Conservation (phyloP, 1,140 invertebrate species). For the Holcopasites calliopsidis region DNA sequence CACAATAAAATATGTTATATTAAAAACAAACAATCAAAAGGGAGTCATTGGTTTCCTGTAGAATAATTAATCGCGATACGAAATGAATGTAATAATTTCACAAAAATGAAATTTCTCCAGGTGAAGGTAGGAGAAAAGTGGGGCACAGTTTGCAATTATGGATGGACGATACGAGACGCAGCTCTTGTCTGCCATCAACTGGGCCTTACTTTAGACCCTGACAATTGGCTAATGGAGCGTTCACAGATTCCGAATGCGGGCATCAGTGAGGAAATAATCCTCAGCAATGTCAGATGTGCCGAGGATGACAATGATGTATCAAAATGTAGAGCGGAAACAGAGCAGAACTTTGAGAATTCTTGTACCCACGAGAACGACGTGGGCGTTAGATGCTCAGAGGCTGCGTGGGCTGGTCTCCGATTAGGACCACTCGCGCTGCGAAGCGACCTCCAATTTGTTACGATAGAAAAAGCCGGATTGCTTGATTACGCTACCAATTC, state of each 20-base stretch:
- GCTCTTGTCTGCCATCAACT: conserved; percentile 97
- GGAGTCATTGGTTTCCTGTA: no score
- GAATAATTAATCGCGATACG: no score
- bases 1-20: no score
- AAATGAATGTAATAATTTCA: no score
- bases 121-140: conserved; percentile 90
- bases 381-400: conserved; percentile 92
- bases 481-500: conserved; percentile 94
- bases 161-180: conserved; percentile 95
- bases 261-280: conserved; percentile 86
- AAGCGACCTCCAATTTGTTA: conserved; percentile 92
- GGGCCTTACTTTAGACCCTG: conserved; percentile 94
- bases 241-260: conserved; percentile 90
- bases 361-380: conserved; percentile 94
- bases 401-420: conserved; percentile 95
- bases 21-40: no score
- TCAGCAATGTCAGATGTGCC: conserved; percentile 94
- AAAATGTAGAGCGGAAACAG: conserved; percentile 90
- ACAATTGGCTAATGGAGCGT: conserved; percentile 92
- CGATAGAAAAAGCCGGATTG: conserved; percentile 94
- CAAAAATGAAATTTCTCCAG: conserved; percentile 71
- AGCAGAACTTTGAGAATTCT: conserved; percentile 91
- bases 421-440: conserved; percentile 93
- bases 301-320: conserved; percentile 96
- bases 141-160: conserved; percentile 98